These are phyloP conservation scores for Drosophila truncata DNA, from an alignment of 1,140 invertebrate genomes.

Conservation along the genomic window DNA sequence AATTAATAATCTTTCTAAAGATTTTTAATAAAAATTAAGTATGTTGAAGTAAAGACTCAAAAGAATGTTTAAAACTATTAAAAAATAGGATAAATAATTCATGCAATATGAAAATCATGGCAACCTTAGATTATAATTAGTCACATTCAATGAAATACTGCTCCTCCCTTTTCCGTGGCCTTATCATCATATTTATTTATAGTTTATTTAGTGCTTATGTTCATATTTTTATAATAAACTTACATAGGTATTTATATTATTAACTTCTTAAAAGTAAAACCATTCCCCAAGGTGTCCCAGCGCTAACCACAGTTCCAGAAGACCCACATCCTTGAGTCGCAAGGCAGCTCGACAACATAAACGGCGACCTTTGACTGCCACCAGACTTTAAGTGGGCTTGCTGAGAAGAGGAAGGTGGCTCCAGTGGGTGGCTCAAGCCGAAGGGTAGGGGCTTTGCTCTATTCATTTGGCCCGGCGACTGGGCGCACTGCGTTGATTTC, in stretches of 20 bases:
- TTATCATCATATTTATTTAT: no score
- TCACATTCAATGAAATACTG: no score
- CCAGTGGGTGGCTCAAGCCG: no score
- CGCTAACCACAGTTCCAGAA: conserved; percentile 5
- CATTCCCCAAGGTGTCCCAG: background rate
- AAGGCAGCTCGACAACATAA: conserved; percentile 70
- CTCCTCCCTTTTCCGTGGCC: no score
- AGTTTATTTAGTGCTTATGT: no score
- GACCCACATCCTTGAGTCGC: conserved; percentile 13
- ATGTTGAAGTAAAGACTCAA: background rate
- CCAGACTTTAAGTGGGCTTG: conserved; percentile 20
- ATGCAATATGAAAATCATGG: no score
- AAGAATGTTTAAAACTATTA: background rate
- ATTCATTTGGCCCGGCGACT: conserved; percentile 80
- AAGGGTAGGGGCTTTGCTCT: conserved; percentile 23
- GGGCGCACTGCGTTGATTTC: conserved; percentile 78
- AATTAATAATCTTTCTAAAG: background rate
- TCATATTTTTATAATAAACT: no score
- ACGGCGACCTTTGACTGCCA: conserved; percentile 54
- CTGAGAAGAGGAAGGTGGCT: background rate
- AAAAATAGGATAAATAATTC: background rate
- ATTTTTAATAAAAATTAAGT: no score
- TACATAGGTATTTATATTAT: no score
- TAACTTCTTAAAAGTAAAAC: no score
- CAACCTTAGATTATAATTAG: no score